Percentiles rank a stretch among this genome's conserved stretches.
These are phyloP conservation scores for Zaprionus obscuricornis DNA, from an alignment of 2,888 invertebrate genomes.

Conservation along the genomic window DNA sequence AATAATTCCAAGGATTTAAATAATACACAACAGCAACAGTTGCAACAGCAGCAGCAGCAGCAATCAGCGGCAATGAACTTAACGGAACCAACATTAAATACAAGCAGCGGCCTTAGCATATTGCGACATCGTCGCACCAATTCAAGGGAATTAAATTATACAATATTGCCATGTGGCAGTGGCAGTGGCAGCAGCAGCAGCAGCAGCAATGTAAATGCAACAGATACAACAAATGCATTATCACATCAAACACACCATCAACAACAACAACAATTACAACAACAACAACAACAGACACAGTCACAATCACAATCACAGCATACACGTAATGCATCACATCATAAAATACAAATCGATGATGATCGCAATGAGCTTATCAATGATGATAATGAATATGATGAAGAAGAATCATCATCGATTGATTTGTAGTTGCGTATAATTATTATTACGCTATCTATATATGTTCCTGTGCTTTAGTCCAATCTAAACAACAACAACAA, in stretches of 20 bases:
- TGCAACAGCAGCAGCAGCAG: constrained; percentile 8
- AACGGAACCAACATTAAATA: constrained; percentile 34
- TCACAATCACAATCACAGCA: constrained; percentile 52
- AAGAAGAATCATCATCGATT: constrained; percentile 55
- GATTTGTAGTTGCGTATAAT: constrained; percentile 55
- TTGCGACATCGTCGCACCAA: constrained; percentile 86
- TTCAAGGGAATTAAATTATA: constrained; percentile 84
- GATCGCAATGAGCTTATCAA: constrained; percentile 80
- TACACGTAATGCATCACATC: constrained; percentile 79
- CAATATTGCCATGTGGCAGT: constrained; percentile 41
- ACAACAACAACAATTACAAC: too few relatives aligned
- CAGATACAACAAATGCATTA: neutral
- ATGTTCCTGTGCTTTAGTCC: constrained; percentile 55
- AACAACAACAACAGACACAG: constrained; percentile 9
- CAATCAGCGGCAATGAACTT: constrained; percentile 33
- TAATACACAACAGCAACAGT: constrained; percentile 57
- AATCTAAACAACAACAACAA: too few relatives aligned
- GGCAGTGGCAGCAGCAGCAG: too few relatives aligned
- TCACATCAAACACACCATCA: too few relatives aligned
- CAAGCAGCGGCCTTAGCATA: constrained; percentile 77
- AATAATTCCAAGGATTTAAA: constrained; percentile 84
- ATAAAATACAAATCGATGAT: constrained; percentile 82
- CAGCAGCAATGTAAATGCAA: constrained; percentile 4
- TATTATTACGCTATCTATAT: constrained; percentile 21
- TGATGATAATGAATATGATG: constrained; percentile 59